Evolutionary conservation across 2,113 vertebrate genomes (phyloP).

Genomic region (Microcebus griseorufus): DNA sequence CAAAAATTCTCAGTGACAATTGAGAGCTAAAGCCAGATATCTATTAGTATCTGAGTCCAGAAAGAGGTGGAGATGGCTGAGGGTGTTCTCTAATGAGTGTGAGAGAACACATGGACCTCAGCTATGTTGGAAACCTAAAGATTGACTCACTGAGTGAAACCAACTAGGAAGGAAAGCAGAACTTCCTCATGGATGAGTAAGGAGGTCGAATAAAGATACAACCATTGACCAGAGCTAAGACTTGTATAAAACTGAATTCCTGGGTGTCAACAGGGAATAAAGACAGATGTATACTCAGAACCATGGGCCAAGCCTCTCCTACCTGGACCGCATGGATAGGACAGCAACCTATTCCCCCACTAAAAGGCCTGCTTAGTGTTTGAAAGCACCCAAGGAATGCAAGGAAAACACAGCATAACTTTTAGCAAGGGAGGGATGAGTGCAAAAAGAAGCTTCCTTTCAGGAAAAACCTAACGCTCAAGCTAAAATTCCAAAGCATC

Average conservation of each 20-base stretch:
- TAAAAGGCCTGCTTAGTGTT: background rate
- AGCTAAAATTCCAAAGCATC: background rate
- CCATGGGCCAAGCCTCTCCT: background rate
- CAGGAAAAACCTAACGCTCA: background rate
- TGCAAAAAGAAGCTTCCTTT: background rate
- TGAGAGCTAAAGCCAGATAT: background rate
- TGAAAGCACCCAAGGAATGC: background rate
- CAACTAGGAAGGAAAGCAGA: conserved; percentile 10
- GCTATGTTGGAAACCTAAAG: background rate
- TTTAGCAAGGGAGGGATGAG: background rate
- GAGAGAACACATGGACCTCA: background rate
- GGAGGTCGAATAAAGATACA: background rate
- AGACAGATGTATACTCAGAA: background rate
- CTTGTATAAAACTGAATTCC: background rate
- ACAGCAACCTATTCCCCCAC: background rate
- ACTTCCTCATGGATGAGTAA: background rate
- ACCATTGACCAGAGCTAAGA: background rate
- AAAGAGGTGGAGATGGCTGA: background rate
- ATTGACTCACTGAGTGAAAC: background rate
- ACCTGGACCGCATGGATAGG: background rate
- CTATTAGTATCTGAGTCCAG: background rate
- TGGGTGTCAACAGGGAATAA: background rate
- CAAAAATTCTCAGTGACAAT: background rate
- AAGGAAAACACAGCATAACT: background rate
- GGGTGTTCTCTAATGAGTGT: background rate